Evolutionary conservation across 2,113 vertebrate genomes (phyloP), one percentile per base, ranked within the genome.

Genomic region (Equus quagga): DNA sequence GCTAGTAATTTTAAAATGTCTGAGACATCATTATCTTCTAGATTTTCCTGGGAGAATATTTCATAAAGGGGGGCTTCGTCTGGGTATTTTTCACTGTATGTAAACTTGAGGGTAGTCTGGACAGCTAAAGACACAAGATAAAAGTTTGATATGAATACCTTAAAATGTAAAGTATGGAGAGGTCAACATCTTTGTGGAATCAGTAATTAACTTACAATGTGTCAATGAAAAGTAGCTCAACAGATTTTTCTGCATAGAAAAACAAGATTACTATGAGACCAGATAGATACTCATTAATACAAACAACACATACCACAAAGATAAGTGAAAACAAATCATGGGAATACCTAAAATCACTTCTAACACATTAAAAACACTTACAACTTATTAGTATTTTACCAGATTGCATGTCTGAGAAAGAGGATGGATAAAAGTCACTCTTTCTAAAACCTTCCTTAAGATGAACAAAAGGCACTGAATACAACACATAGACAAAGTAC

Each of bases 31-130:
- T 80, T 97, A 96, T 99, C 99, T 0, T 99, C 99, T 98, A 99
- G 99, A 98, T 99, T 99, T 98, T 99, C 99, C 98, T 99, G 99
- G 33, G 99, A 99, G 87, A 99, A 97, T 95, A 99, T 98, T 98
- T 99, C 99, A 99, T 99, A 99, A 58, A 99, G 98, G 0, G 99
- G 99, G 73, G 99, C 98, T 98, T 99, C 99, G 93, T 99, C 99
- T 11, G 99, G 99, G 78, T 99, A 99, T 62, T 99, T 99, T 97
- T 99, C 99, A 98, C 99, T 99, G 82, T 99, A 99, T 8, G 99
- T 99, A 98, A 99, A 99, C 98, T 99, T 99, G 85, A 99, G 98
- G 1, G 99, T 99, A 51, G 99, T 98, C 98, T 99, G 99, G 64
- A 99, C 99, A 96, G 98, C 99, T 99, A 97, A 44, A 49, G 86